Conservation (phyloP, 2,888 invertebrate genomes). For the Lochmaea crataegi region DNA sequence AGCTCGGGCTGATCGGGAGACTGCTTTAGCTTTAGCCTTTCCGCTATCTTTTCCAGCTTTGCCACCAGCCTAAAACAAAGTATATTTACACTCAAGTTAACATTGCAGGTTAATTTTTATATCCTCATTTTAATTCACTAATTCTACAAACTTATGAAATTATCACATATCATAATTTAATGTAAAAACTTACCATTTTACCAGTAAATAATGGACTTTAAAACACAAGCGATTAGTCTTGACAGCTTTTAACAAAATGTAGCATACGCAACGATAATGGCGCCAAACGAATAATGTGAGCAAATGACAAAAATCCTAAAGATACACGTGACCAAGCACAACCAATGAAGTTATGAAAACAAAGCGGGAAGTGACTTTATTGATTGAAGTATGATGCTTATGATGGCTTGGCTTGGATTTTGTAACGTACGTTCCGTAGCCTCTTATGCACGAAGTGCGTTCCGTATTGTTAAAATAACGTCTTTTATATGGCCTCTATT, state of each 20-base stretch:
- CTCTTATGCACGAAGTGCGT: neutral
- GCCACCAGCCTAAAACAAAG: slow-evolving; percentile 92
- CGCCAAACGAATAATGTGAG: slow-evolving; percentile 55
- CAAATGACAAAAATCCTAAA: slow-evolving; percentile 43
- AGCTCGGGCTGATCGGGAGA: slow-evolving; percentile 98
- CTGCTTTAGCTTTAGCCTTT: slow-evolving; percentile 99
- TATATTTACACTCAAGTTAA: slow-evolving; percentile 12
- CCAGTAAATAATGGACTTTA: slow-evolving; percentile 28
- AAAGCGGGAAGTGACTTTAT: slow-evolving; percentile 49
- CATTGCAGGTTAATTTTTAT: neutral
- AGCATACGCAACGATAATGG: slow-evolving; percentile 50
- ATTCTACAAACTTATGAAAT: neutral
- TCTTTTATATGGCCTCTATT: neutral
- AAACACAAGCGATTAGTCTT: slow-evolving; percentile 49
- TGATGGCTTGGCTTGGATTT: slow-evolving; percentile 46
- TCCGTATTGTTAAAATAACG: neutral
- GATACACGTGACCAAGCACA: slow-evolving; percentile 60
- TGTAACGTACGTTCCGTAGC: slow-evolving; percentile 39
- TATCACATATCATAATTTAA: slow-evolving; percentile 32
- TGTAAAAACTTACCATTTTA: slow-evolving; percentile 64
- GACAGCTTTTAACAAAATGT: slow-evolving; percentile 50
- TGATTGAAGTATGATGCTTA: slow-evolving; percentile 55
- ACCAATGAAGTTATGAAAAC: slow-evolving; percentile 55
- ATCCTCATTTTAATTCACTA: neutral
- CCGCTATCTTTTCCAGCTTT: slow-evolving; percentile 99